Base-by-base conservation (phyloP, 2,888 invertebrate genomes). In the Perithous albicinctus region DNA sequence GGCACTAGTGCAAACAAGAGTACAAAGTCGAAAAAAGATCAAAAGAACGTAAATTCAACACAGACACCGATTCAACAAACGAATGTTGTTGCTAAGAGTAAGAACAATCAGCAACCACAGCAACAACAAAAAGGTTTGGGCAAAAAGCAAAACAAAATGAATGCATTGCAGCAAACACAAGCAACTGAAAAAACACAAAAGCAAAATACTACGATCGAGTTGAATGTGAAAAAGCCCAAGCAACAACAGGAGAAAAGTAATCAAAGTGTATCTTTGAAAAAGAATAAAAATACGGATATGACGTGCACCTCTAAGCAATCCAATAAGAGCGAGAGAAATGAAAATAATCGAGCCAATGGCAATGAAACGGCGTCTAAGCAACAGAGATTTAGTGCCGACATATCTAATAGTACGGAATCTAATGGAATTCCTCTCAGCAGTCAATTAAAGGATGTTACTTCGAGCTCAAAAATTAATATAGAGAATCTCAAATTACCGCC, bases 401-500 rank as follows among this genome's bases (percentile, higher is more conserved):
- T 20, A 23, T 41, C 61, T 15, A 80, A 73, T 23, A 72, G 74
- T 7, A 72, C 64, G 0, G 90, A 90, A 23, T 83, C 86, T 0
- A 77, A 88, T 2, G 85, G 74, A 26, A 84, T 87, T 6, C 87
- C 90, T 0, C 76, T 91, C n/a, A 91, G 90, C 64, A 90, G 85
- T 51, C 91, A 92, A 59, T 87, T 90, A 23, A 90, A 89, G 29
- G 90, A 91, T 32, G 86, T 89, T 6, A 84, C 86, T 0, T 79
- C 86, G 10, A 88, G 87, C 72, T 86, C 90, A 0, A 91, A 89
- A 61, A 91, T 92, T 18, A 91, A 90, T 74, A 92, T 93, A 63
- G 92, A 92, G 79, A 92, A 92, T 86, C 85, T 93, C 15, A 92
- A 92, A 77, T 82, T 97, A 54, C 97, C 97, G 0, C 97, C 97